Conservation (phyloP, 2,888 invertebrate species). For the Azorinus chamasolen region DNA sequence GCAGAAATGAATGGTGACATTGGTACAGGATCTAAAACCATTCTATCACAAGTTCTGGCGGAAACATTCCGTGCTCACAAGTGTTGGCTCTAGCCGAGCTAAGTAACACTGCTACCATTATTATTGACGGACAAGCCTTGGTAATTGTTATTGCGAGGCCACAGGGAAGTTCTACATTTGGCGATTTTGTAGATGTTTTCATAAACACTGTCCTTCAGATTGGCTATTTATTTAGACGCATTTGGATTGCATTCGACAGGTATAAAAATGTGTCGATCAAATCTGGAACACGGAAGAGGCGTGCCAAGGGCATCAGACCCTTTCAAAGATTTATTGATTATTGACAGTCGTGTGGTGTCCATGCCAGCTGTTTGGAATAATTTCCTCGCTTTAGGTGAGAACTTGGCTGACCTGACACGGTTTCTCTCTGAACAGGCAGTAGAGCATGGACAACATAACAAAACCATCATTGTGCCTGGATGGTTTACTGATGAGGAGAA, state of each 20-base stretch:
- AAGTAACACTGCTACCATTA: not conserved
- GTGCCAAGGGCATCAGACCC: no score
- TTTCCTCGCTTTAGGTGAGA: not conserved
- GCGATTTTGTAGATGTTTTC: not conserved
- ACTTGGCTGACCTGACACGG: conserved; percentile 5
- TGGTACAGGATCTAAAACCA: not conserved
- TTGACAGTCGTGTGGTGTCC: conserved; percentile 7
- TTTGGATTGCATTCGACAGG: no score
- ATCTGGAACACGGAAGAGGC: no score
- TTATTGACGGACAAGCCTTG: conserved; percentile 1
- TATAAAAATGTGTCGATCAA: no score
- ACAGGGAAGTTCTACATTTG: conserved; percentile 5
- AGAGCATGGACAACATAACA: not conserved
- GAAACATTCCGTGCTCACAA: not conserved
- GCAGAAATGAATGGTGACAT: not conserved
- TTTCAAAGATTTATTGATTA: no score
- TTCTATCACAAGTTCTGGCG: not conserved
- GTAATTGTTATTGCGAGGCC: not conserved
- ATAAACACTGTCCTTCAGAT: no score
- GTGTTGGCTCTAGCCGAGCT: not conserved
- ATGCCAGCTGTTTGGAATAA: conserved; percentile 1
- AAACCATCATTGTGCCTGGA: conserved; percentile 1
- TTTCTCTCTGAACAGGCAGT: conserved; percentile 4
- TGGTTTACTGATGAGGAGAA: not conserved
- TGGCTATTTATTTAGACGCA: no score